These are phyloP conservation scores for Bovichtus diacanthus DNA, from an alignment of 2,797 vertebrate species.

Conservation along the genomic window DNA sequence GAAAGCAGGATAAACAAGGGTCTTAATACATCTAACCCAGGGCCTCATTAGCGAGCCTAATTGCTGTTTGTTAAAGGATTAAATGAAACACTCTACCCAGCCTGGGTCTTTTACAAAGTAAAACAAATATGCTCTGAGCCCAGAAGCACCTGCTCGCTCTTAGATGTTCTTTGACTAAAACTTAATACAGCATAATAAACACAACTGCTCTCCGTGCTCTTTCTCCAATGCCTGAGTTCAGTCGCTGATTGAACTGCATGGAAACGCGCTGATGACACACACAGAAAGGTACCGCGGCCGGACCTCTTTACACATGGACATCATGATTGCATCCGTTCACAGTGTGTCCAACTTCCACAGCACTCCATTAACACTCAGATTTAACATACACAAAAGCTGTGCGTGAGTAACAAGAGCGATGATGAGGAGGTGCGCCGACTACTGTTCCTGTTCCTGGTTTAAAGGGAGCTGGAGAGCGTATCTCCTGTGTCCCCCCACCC, in stretches of 20 bases:
- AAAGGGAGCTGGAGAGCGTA: constrained; percentile 30
- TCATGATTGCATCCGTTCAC: constrained; percentile 74
- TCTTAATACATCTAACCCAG: constrained; percentile 65
- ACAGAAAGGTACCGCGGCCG: constrained; percentile 30
- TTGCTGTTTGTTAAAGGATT: constrained; percentile 75
- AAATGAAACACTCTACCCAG: constrained; percentile 61
- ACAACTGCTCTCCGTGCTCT: constrained; percentile 59
- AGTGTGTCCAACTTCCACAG: constrained; percentile 63
- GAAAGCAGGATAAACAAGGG: constrained; percentile 61
- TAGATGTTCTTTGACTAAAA: constrained; percentile 67
- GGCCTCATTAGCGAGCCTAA: constrained; percentile 80
- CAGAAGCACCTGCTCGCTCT: constrained; percentile 79
- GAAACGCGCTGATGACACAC: constrained; percentile 66
- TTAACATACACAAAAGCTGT: constrained; percentile 58
- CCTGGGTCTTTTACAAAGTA: constrained; percentile 75
- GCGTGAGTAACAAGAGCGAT: constrained; percentile 62
- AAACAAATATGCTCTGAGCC: constrained; percentile 76
- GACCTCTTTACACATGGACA: constrained; percentile 55
- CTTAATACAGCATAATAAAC: constrained; percentile 83
- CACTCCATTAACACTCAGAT: constrained; percentile 75
- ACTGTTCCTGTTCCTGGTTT: constrained; percentile 52
- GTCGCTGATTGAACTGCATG: constrained; percentile 73
- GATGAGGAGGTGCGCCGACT: constrained; percentile 54
- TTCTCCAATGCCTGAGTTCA: constrained; percentile 52
- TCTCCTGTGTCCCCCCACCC: constrained; percentile 38